These are phyloP conservation scores for Mylabris phalerata DNA, from an alignment of 1,140 invertebrate genomes.

Conservation along the genomic window DNA sequence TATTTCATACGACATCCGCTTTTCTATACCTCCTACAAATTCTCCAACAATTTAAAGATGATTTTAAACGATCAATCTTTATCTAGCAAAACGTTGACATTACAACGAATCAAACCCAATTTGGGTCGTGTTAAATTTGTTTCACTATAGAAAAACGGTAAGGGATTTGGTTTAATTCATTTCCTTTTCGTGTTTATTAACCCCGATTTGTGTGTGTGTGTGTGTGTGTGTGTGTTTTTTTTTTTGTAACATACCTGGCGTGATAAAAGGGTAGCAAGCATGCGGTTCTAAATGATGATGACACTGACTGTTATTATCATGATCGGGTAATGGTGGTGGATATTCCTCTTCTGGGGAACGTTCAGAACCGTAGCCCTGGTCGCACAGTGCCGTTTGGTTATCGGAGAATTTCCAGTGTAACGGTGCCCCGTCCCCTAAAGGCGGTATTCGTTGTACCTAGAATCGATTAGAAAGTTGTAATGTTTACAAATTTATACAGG, in stretches of 20 bases:
- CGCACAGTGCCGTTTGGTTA: constrained; percentile 50
- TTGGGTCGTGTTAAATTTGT: no score
- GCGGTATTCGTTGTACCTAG: constrained; percentile 35
- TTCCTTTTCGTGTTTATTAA: no score
- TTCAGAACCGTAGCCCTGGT: constrained; percentile 71
- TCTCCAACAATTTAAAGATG: no score
- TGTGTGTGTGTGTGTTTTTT: no score
- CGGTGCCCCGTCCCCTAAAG: constrained; percentile 43
- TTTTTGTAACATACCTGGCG: constrained; percentile 44
- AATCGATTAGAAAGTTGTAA: neutral
- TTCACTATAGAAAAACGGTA: no score
- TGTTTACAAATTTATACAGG: neutral
- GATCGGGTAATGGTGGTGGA: constrained; percentile 55
- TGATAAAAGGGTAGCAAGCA: constrained; percentile 55
- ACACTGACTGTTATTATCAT: constrained; percentile 41
- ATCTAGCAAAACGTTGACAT: no score
- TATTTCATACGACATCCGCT: no score
- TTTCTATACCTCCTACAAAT: no score
- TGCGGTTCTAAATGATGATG: constrained; percentile 49
- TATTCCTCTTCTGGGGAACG: constrained; percentile 70
- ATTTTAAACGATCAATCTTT: no score
- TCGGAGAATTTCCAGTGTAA: constrained; percentile 44
- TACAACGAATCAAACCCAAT: no score
- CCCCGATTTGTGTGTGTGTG: no score
- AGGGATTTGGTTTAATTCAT: no score